Base-by-base conservation (phyloP, 2,113 vertebrate genomes). In the Chlorodrepanis virens region DNA sequence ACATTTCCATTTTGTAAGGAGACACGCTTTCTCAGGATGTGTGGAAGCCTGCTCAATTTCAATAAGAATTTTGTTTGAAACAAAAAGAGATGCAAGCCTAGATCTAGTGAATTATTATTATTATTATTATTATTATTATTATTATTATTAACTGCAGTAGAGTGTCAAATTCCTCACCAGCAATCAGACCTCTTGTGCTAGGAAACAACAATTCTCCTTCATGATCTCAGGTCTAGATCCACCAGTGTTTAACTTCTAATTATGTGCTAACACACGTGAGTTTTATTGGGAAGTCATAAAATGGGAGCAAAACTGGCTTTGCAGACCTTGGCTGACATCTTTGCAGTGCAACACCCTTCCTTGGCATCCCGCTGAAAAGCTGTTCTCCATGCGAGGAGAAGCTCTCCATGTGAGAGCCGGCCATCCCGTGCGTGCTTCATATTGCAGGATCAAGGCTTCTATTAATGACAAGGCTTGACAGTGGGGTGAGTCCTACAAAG, bases 1-100 rank as follows among this genome's bases (percentile, higher is more conserved):
- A 16, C 92, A 63, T 95, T 97, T 93, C 94, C 85, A 89, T 92
- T 90, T 90, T 87, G 94, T 87, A 70, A 93, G 64, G 65, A 95
- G 94, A 92, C 9, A 14, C 86, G 3, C 52, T 94, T 96, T 94
- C 93, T 89, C 72, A 64, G 85, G 86, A 83, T 83, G 71, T 3
- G 1, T 3, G 17, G 82, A 88, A 52, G 71, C 71, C 93, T 83
- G 88, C 56, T 61, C 93, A 69, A 91, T 92, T 94, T 95, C 88
- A 90, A 4, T 33, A 88, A n/a, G 42, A 95, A 90, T 56, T 33
- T 92, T 81, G 44, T 56, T 44, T 80, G 65, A 86, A 88, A 75
- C 29, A 89, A 35, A 35, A 35, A 35, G 44, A 81, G 57, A 12
- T 75, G 44, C 40, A 78, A 90, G 79, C 54, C 64, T 63, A 83